Conservation (phyloP, 2,113 vertebrate species). For the Delphinus delphis region DNA sequence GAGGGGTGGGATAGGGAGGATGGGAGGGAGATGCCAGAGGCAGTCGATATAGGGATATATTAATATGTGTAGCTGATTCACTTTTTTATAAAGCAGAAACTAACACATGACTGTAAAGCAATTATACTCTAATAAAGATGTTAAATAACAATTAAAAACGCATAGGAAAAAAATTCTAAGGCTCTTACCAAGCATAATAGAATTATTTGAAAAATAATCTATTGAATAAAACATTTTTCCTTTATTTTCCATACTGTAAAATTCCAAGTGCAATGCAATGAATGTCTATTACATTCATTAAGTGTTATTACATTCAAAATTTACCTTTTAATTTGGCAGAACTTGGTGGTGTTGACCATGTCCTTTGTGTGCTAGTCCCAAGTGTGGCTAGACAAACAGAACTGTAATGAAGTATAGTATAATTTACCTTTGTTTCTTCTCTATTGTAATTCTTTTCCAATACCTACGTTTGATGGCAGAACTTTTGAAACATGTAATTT, state of each 20-base stretch:
- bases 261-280: not conserved
- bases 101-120: no score
- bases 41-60: no score
- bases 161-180: not conserved
- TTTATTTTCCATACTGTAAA: not conserved
- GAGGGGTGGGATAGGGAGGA: no score
- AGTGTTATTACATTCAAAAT: not conserved
- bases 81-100: no score
- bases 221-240: not conserved
- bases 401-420: not conserved
- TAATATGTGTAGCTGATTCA: no score
- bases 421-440: slow-evolving; percentile 24
- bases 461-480: not conserved
- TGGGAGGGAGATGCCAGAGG: no score
- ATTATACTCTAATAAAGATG: no score
- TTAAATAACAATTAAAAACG: no score
- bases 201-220: not conserved
- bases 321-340: not conserved
- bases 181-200: not conserved
- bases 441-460: not conserved
- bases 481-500: not conserved
- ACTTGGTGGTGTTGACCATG: not conserved
- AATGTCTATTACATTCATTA: not conserved
- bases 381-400: not conserved
- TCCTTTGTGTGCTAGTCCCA: not conserved